Evolutionary conservation across 2,888 invertebrate species (phyloP), one percentile per base, ranked within the genome.

Genomic region (Drosophila nigritarsus): DNA sequence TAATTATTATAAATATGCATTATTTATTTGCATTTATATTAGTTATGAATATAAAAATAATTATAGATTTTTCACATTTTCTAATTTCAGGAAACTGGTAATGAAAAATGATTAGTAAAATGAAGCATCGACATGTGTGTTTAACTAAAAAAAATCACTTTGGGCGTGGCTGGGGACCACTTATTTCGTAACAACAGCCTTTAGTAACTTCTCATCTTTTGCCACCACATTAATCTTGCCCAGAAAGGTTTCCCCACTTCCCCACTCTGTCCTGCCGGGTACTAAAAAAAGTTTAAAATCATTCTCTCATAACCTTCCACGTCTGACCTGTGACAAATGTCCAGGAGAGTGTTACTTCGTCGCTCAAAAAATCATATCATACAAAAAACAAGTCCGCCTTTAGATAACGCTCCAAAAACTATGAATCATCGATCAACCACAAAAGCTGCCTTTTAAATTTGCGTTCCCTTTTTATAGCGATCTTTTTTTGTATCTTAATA

Each of bases 131-230:
- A 38, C 8, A 3, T 13, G 13, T 34, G 13, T 34, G 2, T 34
- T 13, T 34, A 34, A 1, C 1, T 34, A 13, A 11, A 13, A 34
- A 34, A 34, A 13, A 30, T 30, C 0, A 9, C 1, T 15, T 38
- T n/a, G 3, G 3, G 18, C 18, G 18, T 3, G 8, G 3, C 8
- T 18, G 18, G 9, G 0, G 0, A n/a, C 4, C 18, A 9, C 9
- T 40, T n/a, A 9, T 9, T 40, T n/a, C 9, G 5, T 38, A 18
- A 3, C 38, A 38, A 8, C 18, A 8, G 0, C 8, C 8, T 42
- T n/a, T 3, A 20, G 20, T 42, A 6, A n/a, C n/a, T 11, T 42
- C 2, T 42, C 40, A 5, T n/a, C n/a, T 40, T n/a, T 40, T n/a
- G 9, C n/a, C n/a, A 40, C 11, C 9, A n/a, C 5, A n/a, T 2